phyloP scores from a whole-genome alignment of 2,797 vertebrate genomes.

The Trachurus trachurus region DNA sequence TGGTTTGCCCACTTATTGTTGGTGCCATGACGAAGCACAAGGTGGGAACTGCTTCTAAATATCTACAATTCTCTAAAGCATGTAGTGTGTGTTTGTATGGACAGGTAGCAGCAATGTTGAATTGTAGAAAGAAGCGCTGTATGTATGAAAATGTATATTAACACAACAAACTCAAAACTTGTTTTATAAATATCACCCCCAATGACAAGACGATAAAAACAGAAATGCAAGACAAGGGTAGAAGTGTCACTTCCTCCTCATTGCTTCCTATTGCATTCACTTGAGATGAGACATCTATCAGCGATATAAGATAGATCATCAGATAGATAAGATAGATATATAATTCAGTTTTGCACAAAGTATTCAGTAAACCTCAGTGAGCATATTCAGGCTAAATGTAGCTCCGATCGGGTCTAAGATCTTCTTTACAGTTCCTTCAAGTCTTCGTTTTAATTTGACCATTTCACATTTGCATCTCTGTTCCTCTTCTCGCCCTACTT shows the following conservation, averaged over 20 bases:
- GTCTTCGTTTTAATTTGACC: neutral
- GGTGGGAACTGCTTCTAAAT: slow-evolving; percentile 78
- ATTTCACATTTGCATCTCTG: neutral
- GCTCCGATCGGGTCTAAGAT: too few species aligned
- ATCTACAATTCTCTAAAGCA: neutral
- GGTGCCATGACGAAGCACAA: slow-evolving; percentile 95
- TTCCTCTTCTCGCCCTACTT: neutral
- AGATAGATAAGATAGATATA: too few species aligned
- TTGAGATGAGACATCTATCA: too few species aligned
- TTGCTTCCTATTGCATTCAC: neutral
- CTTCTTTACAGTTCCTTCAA: neutral
- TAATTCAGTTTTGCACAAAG: too few species aligned
- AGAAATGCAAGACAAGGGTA: neutral
- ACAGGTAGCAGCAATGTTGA: neutral
- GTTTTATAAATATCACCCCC: too few species aligned
- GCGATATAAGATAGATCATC: too few species aligned
- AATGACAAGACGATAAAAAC: too few species aligned
- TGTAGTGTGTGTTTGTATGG: neutral
- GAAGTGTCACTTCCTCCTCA: slow-evolving; percentile 1
- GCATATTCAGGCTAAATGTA: too few species aligned
- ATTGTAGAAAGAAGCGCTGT: neutral
- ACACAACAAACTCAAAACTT: neutral
- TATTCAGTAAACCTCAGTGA: too few species aligned
- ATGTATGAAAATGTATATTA: neutral
- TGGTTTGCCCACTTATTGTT: slow-evolving; percentile 95